phyloP scores from a whole-genome alignment of 2,113 vertebrate species.

The Ptilorrhoa leucosticta region DNA sequence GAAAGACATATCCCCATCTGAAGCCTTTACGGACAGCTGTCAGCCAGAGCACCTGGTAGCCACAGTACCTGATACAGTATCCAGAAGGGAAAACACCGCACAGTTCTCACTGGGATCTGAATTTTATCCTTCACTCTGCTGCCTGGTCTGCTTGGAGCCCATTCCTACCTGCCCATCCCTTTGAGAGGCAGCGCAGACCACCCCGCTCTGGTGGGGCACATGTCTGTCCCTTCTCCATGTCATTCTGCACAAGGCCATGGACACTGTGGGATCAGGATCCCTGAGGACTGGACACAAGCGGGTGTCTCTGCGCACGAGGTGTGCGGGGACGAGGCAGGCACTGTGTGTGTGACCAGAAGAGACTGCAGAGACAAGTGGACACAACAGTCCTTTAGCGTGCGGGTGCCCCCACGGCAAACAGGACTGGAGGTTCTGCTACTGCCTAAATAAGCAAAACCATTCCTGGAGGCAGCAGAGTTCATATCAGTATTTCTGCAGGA shows the following conservation, averaged over 20 bases:
- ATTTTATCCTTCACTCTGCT: background rate
- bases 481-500: background rate
- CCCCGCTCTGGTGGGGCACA: fast-evolving
- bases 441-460: background rate
- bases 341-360: background rate
- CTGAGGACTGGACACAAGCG: background rate
- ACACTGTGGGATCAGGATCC: background rate
- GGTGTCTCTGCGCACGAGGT: fast-evolving
- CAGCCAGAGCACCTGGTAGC: background rate
- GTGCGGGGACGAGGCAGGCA: background rate
- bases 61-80: background rate
- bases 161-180: background rate
- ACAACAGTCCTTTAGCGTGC: fast-evolving
- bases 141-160: background rate
- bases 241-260: background rate
- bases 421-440: background rate
- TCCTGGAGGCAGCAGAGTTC: background rate
- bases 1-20: background rate
- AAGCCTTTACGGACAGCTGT: background rate
- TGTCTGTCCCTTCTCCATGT: fast-evolving
- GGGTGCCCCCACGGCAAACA: background rate
- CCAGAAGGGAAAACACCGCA: background rate
- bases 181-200: background rate
- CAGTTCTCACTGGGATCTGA: background rate
- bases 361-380: background rate